Percentiles rank a stretch among this genome's conserved stretches.
These are phyloP conservation scores for Hyla sarda DNA, from an alignment of 2,113 vertebrate species.

Conservation along the genomic window DNA sequence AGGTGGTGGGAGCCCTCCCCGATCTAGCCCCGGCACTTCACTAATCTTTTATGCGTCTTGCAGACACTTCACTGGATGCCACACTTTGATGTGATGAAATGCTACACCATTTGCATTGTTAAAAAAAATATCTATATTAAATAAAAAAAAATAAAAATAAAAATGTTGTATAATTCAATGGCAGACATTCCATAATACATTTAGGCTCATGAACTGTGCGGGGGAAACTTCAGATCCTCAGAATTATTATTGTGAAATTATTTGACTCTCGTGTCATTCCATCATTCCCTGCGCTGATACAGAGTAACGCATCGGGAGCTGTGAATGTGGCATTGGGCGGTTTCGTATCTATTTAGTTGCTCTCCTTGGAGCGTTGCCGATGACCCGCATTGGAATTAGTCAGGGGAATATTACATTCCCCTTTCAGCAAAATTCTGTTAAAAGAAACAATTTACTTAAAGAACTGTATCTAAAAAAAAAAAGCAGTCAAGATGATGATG, in stretches of 20 bases:
- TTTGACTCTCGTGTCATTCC: conserved; percentile 27
- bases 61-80: conserved; percentile 4
- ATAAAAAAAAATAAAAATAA: neutral
- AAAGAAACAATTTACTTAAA: conserved; percentile 30
- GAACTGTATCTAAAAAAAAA: no score
- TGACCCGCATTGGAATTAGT: conserved; percentile 31
- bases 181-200: neutral
- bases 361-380: conserved; percentile 28
- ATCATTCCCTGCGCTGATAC: conserved; percentile 13
- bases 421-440: conserved; percentile 19
- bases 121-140: no score
- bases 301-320: neutral
- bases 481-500: no score
- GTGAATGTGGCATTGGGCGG: neutral
- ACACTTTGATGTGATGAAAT: conserved; percentile 39
- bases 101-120: conserved; percentile 13
- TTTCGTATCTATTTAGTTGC: conserved; percentile 22
- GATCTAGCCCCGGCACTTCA: neutral
- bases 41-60: neutral
- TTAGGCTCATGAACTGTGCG: neutral
- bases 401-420: conserved; percentile 17
- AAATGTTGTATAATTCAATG: conserved; percentile 43
- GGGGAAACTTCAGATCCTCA: neutral
- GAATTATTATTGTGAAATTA: conserved; percentile 50
- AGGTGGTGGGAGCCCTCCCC: neutral